phyloP scores from a whole-genome alignment of 2,113 vertebrate species.

The Ptyas mucosa region DNA sequence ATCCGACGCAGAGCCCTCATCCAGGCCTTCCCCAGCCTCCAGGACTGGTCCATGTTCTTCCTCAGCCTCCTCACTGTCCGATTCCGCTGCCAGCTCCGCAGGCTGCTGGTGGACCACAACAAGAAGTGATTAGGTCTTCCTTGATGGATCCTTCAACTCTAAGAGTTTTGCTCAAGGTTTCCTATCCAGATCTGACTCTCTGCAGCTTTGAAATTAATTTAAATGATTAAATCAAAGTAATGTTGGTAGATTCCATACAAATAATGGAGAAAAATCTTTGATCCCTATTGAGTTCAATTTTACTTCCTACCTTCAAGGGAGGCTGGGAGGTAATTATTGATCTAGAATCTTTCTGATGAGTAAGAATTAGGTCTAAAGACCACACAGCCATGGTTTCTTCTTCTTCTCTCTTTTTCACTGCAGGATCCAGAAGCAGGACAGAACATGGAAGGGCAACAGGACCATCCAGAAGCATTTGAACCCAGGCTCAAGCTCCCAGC shows the following conservation, averaged over 20 bases:
- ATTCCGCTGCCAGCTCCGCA: too few relatives aligned
- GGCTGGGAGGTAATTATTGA: neutral
- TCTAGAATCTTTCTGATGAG: neutral
- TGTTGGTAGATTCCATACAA: neutral
- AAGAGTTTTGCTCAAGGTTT: neutral
- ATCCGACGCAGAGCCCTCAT: too few relatives aligned
- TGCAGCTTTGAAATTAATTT: neutral
- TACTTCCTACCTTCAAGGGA: neutral
- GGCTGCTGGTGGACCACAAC: too few relatives aligned
- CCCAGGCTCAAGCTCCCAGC: neutral
- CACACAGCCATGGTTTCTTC: neutral
- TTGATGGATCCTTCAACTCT: neutral
- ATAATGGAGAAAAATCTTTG: neutral
- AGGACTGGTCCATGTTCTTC: too few relatives aligned
- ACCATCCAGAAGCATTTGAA: neutral
- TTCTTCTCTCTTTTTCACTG: neutral
- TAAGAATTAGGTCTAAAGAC: neutral
- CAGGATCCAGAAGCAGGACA: constrained; percentile 49
- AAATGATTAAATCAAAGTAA: neutral
- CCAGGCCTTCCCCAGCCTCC: too few relatives aligned
- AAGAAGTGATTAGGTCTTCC: neutral
- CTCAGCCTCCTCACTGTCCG: too few relatives aligned
- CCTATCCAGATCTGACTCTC: neutral
- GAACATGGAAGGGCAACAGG: constrained; percentile 36
- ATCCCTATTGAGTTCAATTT: neutral